phyloP scores from a whole-genome alignment of 1,140 invertebrate species.

The Sarcophaga bullata region DNA sequence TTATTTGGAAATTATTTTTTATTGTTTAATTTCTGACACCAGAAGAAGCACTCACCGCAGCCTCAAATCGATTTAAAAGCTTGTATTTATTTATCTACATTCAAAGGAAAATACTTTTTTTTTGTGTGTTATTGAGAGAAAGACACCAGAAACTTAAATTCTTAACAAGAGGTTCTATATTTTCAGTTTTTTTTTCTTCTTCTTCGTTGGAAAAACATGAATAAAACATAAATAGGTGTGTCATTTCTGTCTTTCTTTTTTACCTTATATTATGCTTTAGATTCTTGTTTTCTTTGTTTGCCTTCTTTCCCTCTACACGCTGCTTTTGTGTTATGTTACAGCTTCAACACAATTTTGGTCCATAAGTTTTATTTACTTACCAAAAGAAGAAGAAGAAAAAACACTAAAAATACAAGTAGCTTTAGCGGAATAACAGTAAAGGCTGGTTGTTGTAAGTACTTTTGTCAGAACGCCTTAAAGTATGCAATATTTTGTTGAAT shows the following conservation, averaged over 20 bases:
- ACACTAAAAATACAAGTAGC: not conserved
- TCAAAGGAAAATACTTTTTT: not conserved
- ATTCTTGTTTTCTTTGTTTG: too few species aligned
- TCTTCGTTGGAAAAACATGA: not conserved
- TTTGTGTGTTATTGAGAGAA: not conserved
- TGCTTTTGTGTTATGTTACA: not conserved
- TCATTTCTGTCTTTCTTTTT: not conserved
- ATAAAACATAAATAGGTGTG: conserved; percentile 24
- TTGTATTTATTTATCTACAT: too few species aligned
- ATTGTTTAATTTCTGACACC: too few species aligned
- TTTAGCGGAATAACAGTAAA: not conserved
- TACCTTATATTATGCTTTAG: not conserved
- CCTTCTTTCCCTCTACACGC: too few species aligned
- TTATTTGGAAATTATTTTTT: too few species aligned
- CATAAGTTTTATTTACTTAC: not conserved
- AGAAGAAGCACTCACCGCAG: too few species aligned
- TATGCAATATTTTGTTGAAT: conserved; percentile 32
- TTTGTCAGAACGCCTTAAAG: not conserved
- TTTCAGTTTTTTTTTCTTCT: too few species aligned
- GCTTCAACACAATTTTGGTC: not conserved
- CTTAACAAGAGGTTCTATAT: not conserved
- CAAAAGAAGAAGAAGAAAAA: not conserved
- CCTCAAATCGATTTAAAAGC: too few species aligned
- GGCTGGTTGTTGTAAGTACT: too few species aligned
- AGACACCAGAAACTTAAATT: not conserved